Percentiles rank a stretch among this genome's conserved stretches.
Conservation (phyloP, 2,113 vertebrate species). For the Meles meles region DNA sequence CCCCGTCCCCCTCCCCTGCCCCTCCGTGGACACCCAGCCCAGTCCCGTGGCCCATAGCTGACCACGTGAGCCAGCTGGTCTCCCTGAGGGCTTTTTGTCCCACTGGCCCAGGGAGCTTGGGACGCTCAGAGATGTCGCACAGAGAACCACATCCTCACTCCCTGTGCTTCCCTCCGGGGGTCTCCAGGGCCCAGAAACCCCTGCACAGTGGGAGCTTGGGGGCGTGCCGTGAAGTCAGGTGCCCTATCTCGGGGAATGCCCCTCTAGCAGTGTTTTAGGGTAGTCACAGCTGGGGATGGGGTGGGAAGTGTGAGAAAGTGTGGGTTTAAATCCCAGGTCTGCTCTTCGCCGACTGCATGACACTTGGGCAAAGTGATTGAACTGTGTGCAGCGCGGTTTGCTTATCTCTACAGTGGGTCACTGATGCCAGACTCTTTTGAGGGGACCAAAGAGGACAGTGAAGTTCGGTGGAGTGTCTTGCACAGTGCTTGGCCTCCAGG, state of each 20-base stretch:
- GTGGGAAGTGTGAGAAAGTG: background rate
- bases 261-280: background rate
- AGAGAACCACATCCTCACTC: background rate
- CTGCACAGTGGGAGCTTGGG: background rate
- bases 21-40: background rate
- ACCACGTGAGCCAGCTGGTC: rapidly evolving
- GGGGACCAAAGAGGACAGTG: no score
- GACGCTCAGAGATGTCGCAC: background rate
- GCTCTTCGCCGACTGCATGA: background rate
- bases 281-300: background rate
- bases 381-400: rapidly evolving
- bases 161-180: background rate
- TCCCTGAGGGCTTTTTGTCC: background rate
- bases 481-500: rapidly evolving
- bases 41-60: background rate
- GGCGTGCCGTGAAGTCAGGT: background rate
- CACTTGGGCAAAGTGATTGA: background rate
- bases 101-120: background rate
- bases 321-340: background rate
- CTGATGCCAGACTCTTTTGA: background rate
- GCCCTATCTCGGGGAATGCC: rapidly evolving
- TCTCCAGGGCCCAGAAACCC: background rate
- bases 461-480: background rate
- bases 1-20: rapidly evolving
- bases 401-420: background rate